These are phyloP conservation scores for Sebastolobus alascanus DNA, from an alignment of 2,797 vertebrate genomes.

Conservation along the genomic window DNA sequence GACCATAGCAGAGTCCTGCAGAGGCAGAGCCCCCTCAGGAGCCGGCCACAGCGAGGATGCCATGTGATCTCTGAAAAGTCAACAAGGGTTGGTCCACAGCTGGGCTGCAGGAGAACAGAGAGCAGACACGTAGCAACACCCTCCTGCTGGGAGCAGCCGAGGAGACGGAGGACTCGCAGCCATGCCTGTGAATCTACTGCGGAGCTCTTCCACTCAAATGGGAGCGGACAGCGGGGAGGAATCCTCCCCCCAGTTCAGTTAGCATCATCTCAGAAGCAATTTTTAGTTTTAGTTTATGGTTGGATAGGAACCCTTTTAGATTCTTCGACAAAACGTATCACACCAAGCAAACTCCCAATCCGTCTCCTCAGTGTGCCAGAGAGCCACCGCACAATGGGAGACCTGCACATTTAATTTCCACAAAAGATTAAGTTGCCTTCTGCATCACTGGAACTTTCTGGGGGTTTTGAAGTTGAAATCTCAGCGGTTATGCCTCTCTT, in stretches of 20 bases:
- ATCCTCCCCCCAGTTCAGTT: conserved; percentile 14
- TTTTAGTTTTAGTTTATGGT: conserved; percentile 39
- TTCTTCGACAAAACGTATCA: conserved; percentile 27
- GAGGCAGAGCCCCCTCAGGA: conserved; percentile 60
- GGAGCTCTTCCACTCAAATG: conserved; percentile 39
- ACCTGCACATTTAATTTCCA: conserved; percentile 70
- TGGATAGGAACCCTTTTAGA: conserved; percentile 15
- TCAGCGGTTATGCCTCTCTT: conserved; percentile 72
- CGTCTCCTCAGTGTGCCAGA: conserved; percentile 25
- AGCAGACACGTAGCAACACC: conserved; percentile 80
- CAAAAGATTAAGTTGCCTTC: conserved; percentile 77
- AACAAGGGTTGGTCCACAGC: conserved; percentile 85
- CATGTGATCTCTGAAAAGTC: conserved; percentile 88
- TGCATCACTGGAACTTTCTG: conserved; percentile 74
- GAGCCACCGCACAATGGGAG: conserved; percentile 54
- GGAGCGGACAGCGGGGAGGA: conserved; percentile 39
- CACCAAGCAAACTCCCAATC: conserved; percentile 27
- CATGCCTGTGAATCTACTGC: conserved; percentile 50
- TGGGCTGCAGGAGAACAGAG: conserved; percentile 79
- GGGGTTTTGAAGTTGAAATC: conserved; percentile 75
- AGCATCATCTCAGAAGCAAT: conserved; percentile 22
- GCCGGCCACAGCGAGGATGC: conserved; percentile 76
- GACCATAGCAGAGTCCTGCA: conserved; percentile 73
- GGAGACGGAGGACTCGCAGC: conserved; percentile 55
- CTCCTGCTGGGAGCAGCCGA: conserved; percentile 79